phyloP scores from a whole-genome alignment of 2,113 vertebrate species.

The Ursus arctos region DNA sequence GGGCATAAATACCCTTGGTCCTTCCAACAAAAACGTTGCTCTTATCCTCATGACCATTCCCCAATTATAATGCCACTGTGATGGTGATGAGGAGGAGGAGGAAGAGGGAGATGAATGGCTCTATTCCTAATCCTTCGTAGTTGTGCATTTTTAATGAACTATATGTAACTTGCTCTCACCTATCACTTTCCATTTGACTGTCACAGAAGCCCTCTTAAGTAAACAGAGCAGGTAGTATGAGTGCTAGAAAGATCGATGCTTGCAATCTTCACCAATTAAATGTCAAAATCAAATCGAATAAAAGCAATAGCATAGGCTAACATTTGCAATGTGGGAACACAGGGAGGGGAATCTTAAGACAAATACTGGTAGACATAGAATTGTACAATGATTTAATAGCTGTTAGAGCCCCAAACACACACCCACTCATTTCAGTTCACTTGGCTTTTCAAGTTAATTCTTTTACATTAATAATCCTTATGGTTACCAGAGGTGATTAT shows the following conservation, averaged over 20 bases:
- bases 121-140: neutral
- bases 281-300: conserved; percentile 72
- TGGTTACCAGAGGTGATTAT: neutral
- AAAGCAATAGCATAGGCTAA: conserved; percentile 58
- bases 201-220: neutral
- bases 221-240: conserved; percentile 23
- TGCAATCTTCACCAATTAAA: conserved; percentile 71
- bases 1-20: neutral
- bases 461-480: neutral
- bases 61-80: neutral
- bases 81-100: neutral
- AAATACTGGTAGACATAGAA: conserved; percentile 24
- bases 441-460: conserved; percentile 26
- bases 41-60: neutral
- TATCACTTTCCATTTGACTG: conserved; percentile 27
- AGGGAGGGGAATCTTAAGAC: neutral
- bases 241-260: conserved; percentile 25
- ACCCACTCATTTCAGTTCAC: neutral
- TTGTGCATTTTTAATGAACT: conserved; percentile 16
- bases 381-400: neutral
- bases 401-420: neutral
- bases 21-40: neutral
- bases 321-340: neutral
- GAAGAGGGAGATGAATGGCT: neutral
- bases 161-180: neutral